Percentiles rank a stretch among this genome's conserved stretches.
Evolutionary conservation across 2,113 vertebrate genomes (phyloP).

Genomic region (Sclerurus mexicanus): DNA sequence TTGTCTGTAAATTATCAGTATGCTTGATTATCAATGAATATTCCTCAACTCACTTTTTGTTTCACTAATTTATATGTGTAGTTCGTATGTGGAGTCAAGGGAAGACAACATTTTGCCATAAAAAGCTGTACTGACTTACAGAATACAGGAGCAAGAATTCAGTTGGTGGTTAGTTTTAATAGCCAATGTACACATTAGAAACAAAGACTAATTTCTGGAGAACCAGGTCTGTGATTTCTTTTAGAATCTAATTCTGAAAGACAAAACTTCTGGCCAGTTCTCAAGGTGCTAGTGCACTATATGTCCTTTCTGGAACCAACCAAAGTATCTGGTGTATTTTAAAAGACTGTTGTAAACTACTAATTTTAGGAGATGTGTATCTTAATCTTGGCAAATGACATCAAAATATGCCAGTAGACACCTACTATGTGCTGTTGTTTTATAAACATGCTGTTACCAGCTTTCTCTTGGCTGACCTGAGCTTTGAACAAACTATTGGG

Average conservation of each 20-base stretch:
- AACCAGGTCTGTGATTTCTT: neutral
- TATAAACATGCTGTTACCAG: fast-evolving
- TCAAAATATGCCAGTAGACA: neutral
- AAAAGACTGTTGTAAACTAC: neutral
- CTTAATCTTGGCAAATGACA: neutral
- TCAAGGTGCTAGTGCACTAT: neutral
- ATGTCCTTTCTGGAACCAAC: neutral
- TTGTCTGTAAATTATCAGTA: neutral
- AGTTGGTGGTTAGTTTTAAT: neutral
- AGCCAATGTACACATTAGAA: neutral
- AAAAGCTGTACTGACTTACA: neutral
- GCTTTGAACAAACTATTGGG: neutral
- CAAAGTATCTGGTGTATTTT: neutral
- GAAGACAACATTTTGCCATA: neutral
- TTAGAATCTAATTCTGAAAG: neutral
- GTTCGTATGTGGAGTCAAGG: fast-evolving
- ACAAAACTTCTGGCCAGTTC: neutral
- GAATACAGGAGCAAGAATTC: neutral
- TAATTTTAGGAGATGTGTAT: neutral
- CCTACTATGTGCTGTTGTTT: neutral
- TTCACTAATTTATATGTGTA: neutral
- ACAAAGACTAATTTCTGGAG: neutral
- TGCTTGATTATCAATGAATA: neutral
- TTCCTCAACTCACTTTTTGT: neutral
- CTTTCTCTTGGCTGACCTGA: neutral